Conservation (phyloP, 2,888 invertebrate species). For the Kuschelorhynchus macadamiae region DNA sequence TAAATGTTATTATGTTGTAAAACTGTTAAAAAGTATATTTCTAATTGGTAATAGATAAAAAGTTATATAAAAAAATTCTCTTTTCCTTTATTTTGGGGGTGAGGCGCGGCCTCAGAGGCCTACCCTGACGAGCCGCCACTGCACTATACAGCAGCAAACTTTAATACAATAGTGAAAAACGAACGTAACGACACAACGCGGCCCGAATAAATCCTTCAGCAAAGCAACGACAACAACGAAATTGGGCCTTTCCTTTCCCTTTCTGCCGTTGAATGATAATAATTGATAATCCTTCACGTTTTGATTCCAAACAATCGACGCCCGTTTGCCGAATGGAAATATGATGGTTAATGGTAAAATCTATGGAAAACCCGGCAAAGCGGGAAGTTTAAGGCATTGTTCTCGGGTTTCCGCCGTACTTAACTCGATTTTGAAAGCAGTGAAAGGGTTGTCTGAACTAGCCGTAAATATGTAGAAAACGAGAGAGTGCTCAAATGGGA, state of each 20-base stretch:
- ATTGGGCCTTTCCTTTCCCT: slow-evolving; percentile 30
- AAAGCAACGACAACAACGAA: slow-evolving; percentile 14
- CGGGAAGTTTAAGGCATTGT: slow-evolving; percentile 42
- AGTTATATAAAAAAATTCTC: too few species aligned
- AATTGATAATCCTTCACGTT: slow-evolving; percentile 45
- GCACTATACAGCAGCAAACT: too few species aligned
- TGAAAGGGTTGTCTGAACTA: slow-evolving; percentile 26
- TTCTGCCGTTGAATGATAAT: slow-evolving; percentile 31
- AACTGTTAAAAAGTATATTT: too few species aligned
- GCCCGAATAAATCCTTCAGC: slow-evolving; percentile 4
- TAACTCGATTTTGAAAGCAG: slow-evolving; percentile 38
- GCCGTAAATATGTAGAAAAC: slow-evolving; percentile 21
- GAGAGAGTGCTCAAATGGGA: slow-evolving; percentile 6
- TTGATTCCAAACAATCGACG: slow-evolving; percentile 45
- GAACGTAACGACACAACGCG: too few species aligned
- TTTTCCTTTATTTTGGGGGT: too few species aligned
- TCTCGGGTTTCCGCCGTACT: slow-evolving; percentile 41
- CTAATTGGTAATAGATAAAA: too few species aligned
- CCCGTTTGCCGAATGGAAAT: slow-evolving; percentile 36
- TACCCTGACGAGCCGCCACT: too few species aligned
- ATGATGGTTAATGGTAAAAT: slow-evolving; percentile 40
- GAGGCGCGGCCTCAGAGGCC: too few species aligned
- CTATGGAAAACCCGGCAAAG: slow-evolving; percentile 39
- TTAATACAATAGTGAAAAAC: too few species aligned
- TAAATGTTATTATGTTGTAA: too few species aligned